phyloP scores from a whole-genome alignment of 2,797 vertebrate species.

The Peromyscus nudipes region DNA sequence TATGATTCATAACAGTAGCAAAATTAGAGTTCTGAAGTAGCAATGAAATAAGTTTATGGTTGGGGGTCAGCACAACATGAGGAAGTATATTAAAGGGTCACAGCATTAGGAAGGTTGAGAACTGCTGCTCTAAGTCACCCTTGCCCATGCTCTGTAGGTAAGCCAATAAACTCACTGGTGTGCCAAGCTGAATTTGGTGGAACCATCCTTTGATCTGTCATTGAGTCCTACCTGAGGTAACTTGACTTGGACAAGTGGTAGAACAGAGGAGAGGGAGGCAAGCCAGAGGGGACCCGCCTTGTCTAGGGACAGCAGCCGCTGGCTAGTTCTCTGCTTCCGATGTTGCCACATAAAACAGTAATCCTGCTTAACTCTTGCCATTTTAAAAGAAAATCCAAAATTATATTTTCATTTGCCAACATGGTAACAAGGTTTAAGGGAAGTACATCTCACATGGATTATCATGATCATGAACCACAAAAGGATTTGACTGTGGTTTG shows the following conservation, averaged over 20 bases:
- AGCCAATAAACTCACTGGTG: background rate
- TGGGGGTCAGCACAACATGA: background rate
- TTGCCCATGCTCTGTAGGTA: background rate
- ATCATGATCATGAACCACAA: background rate
- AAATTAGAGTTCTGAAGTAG: background rate
- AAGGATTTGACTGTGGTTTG: slow-evolving; percentile 17
- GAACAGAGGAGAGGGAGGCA: background rate
- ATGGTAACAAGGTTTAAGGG: background rate
- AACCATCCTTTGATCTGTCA: background rate
- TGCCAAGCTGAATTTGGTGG: background rate
- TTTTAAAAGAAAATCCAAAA: slow-evolving; percentile 40
- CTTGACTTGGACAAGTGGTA: too few species aligned
- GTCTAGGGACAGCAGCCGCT: background rate
- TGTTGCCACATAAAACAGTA: background rate
- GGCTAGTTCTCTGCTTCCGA: background rate
- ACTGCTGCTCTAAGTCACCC: background rate
- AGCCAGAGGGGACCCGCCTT: background rate
- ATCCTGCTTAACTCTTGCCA: background rate
- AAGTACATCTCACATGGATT: background rate
- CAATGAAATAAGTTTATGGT: background rate
- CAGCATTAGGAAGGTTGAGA: background rate
- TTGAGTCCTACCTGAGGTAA: background rate
- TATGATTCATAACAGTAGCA: background rate
- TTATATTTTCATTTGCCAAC: background rate
- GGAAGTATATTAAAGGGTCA: background rate